Conservation (phyloP, 2,113 vertebrate species). For the Pitta sordida region DNA sequence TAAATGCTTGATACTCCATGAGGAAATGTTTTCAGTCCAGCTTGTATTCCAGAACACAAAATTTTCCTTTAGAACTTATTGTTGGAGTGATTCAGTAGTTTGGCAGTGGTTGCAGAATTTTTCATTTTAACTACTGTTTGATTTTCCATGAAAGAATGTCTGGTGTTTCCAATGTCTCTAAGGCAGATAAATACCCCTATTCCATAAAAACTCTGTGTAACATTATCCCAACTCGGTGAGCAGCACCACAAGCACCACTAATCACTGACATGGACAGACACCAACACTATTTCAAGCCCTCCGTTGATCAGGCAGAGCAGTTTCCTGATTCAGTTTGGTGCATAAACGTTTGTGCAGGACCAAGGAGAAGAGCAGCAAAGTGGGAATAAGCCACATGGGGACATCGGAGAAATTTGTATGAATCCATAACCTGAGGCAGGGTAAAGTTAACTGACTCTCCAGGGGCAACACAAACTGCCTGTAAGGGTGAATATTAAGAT, state of each 20-base stretch:
- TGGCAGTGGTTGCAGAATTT: not conserved
- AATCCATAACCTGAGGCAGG: not conserved
- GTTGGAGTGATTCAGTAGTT: constrained; percentile 49
- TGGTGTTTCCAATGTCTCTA: not conserved
- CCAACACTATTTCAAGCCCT: not conserved
- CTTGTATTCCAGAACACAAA: not conserved
- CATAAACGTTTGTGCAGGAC: not conserved
- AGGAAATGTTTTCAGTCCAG: not conserved
- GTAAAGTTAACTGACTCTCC: not conserved
- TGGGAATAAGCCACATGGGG: not conserved
- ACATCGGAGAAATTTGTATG: not conserved
- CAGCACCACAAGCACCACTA: not conserved
- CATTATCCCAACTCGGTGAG: not conserved
- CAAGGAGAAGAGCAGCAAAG: not conserved
- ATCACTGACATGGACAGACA: not conserved
- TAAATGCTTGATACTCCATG: not conserved
- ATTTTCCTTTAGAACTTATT: constrained; percentile 3
- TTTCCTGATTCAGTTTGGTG: not conserved
- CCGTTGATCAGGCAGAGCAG: not conserved
- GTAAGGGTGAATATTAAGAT: not conserved
- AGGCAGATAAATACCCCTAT: not conserved
- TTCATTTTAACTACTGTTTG: constrained; percentile 57
- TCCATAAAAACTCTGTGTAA: not conserved
- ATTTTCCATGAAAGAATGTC: constrained; percentile 41
- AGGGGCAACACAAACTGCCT: not conserved